Evolutionary conservation across 2,113 vertebrate genomes (phyloP), one percentile per base, ranked within the genome.

Genomic region (Planiliza haematocheilus): DNA sequence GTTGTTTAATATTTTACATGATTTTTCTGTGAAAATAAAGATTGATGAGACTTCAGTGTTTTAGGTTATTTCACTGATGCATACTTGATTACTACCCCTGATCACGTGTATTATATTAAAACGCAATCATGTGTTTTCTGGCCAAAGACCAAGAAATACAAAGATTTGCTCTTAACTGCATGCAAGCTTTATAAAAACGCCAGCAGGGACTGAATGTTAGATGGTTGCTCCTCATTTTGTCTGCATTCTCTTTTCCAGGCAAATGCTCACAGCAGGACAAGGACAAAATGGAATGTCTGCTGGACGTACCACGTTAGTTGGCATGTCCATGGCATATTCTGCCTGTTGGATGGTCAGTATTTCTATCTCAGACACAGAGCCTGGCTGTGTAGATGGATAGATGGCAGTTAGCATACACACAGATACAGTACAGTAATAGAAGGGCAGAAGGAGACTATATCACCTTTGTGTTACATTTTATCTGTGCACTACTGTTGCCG

Each of bases 241-340:
- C 20, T 8, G 57, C 18, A 37, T 68, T 52, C n/a, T 7, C 39
- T 21, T 74, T 39, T 79, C 48, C 37, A 67, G 64, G 39, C 21
- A 51, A 71, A 66, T 55, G 24, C 46, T 62, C 43, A 74, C 55
- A 49, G 70, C 18, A 48, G 38, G 43, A 57, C 5, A 18, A 45
- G 55, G n/a, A 30, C 68, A 43, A 70, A 13, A 30, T 56, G 81
- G 73, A 88, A 82, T 81, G 64, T 56, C 57, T 0, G 0, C 56
- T 52, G 59, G 17, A 7, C 17, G 7, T 49, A 34, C 24, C 50
- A 30, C 69, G 52, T 74, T 70, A 56, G 65, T 55, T 87, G 74
- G 52, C 84, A 55, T 51, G 55, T 82, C 69, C 8, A 21, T 89
- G 87, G 68, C 75, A 86, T 84, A 87, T 86, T 86, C 85, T 70